A percentile compares a stretch with the other conserved stretches of the same genome.
Conservation (phyloP, 2,797 vertebrate species). For the Intellagama lesueurii region DNA sequence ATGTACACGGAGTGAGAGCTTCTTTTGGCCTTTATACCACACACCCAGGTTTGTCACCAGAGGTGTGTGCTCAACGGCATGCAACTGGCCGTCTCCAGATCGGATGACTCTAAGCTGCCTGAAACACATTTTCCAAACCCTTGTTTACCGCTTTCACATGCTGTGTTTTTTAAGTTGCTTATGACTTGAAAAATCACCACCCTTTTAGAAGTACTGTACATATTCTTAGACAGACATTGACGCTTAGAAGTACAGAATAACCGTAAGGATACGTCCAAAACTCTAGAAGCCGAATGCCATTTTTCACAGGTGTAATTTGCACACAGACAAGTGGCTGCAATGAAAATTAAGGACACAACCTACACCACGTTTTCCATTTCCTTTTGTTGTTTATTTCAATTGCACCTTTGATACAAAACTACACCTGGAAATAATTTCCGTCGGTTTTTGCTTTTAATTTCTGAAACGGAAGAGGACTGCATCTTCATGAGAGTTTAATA, state of each 20-base stretch:
- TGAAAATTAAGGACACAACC: constrained; percentile 18
- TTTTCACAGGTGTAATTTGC: not conserved
- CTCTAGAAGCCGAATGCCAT: not conserved
- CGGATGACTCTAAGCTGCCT: not conserved
- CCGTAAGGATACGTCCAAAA: no score
- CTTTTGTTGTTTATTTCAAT: constrained; percentile 27
- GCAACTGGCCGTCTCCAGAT: not conserved
- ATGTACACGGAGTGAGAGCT: not conserved
- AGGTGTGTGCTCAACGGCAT: not conserved
- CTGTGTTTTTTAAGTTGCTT: not conserved
- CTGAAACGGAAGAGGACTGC: constrained; percentile 51
- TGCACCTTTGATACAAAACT: constrained; percentile 66
- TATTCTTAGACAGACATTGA: no score
- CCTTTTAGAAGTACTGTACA: no score
- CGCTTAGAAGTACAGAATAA: no score
- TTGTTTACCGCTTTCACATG: not conserved
- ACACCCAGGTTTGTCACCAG: not conserved
- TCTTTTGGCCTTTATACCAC: not conserved
- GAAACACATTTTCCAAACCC: not conserved
- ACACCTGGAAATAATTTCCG: constrained; percentile 62
- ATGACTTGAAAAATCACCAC: no score
- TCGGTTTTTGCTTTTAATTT: not conserved
- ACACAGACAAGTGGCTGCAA: no score
- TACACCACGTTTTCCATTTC: not conserved
- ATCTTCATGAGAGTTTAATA: constrained; percentile 12